phyloP scores from a whole-genome alignment of 1,140 invertebrate genomes.

The Drosophila kikkawai region DNA sequence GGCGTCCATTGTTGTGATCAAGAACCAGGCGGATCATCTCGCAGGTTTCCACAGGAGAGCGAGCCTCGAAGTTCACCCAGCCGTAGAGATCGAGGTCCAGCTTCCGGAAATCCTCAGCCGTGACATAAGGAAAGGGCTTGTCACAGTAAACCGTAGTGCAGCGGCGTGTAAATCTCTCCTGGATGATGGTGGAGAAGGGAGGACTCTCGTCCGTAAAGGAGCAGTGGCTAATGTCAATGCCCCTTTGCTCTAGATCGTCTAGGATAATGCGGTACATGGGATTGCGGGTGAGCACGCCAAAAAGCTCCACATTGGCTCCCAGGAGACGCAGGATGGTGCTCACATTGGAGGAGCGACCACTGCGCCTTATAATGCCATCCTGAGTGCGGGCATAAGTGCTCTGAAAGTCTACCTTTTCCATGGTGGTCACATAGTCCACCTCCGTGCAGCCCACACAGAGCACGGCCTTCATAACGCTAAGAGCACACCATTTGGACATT shows the following conservation, averaged over 20 bases:
- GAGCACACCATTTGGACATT: conserved; percentile 25
- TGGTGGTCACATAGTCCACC: conserved; percentile 86
- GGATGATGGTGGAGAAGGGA: conserved; percentile 86
- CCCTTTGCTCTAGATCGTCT: conserved; percentile 86
- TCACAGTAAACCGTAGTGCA: conserved; percentile 88
- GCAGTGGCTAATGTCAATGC: conserved; percentile 86
- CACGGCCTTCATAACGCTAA: conserved; percentile 41
- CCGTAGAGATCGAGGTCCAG: conserved; percentile 86
- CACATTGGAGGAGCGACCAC: conserved; percentile 90
- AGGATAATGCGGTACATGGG: conserved; percentile 85
- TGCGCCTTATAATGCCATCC: conserved; percentile 87
- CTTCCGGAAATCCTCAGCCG: conserved; percentile 86
- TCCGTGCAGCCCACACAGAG: conserved; percentile 85
- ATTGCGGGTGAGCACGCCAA: conserved; percentile 86
- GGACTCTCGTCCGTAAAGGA: conserved; percentile 71
- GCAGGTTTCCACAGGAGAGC: conserved; percentile 86
- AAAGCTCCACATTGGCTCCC: conserved; percentile 86
- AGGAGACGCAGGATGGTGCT: conserved; percentile 88
- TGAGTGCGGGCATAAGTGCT: conserved; percentile 85
- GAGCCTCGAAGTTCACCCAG: conserved; percentile 90
- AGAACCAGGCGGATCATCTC: conserved; percentile 87
- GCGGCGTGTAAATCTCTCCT: conserved; percentile 86
- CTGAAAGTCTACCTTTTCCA: conserved; percentile 85
- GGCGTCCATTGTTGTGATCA: conserved; percentile 85
- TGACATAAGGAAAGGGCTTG: conserved; percentile 87